phyloP scores from a whole-genome alignment of 2,113 vertebrate genomes.

The Sylvilagus bachmani region DNA sequence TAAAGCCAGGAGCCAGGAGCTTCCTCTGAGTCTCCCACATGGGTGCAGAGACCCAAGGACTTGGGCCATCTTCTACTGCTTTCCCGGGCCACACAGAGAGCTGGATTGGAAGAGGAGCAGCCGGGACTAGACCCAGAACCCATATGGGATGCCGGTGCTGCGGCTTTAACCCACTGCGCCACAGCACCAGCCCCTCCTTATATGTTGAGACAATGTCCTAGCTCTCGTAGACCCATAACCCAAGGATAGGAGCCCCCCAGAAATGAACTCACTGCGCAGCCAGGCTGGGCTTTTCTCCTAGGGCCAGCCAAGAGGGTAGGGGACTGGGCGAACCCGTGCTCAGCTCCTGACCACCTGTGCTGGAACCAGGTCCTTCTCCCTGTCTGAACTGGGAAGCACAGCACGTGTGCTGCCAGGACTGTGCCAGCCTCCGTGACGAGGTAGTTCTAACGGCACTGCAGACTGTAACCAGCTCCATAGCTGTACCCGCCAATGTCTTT shows the following conservation, averaged over 20 bases:
- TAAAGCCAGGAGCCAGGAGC: too few relatives aligned
- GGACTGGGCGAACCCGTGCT: background rate
- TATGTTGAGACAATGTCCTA: background rate
- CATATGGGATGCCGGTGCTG: too few relatives aligned
- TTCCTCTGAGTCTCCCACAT: too few relatives aligned
- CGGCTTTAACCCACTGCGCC: too few relatives aligned
- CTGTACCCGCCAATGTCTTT: background rate
- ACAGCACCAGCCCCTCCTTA: background rate
- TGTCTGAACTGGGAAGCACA: background rate
- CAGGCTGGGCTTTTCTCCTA: background rate
- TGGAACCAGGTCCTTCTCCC: background rate
- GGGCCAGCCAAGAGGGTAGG: background rate
- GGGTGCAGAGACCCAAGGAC: too few relatives aligned
- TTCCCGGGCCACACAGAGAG: too few relatives aligned
- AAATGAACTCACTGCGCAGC: background rate
- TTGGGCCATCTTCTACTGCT: too few relatives aligned
- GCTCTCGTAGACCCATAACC: background rate
- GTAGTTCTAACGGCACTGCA: background rate
- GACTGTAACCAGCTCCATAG: background rate
- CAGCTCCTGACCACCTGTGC: too few relatives aligned
- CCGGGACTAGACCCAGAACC: too few relatives aligned
- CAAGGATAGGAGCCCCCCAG: fast-evolving
- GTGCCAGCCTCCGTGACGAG: background rate
- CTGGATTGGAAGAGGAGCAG: too few relatives aligned
- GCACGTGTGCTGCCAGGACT: background rate